These are phyloP conservation scores for Agonopterix heracliana DNA, from an alignment of 2,888 invertebrate genomes.

Conservation along the genomic window DNA sequence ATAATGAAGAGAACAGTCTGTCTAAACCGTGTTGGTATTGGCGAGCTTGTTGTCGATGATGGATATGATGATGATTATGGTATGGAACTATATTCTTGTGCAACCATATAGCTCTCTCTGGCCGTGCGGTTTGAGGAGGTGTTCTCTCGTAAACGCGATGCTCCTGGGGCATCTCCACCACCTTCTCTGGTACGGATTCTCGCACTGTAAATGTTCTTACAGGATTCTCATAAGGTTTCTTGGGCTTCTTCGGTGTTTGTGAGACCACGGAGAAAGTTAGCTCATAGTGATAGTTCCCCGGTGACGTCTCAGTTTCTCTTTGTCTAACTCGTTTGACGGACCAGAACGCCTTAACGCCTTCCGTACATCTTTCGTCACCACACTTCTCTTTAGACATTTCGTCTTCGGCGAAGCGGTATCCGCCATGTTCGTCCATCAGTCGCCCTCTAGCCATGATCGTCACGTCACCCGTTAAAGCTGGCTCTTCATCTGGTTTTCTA, in stretches of 20 bases:
- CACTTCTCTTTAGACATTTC: constrained; percentile 47
- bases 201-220: constrained; percentile 80
- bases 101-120: constrained; percentile 55
- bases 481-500: constrained; percentile 48
- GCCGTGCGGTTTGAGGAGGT: constrained; percentile 21
- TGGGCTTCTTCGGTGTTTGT: constrained; percentile 65
- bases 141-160: constrained; percentile 20
- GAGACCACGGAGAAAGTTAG: constrained; percentile 79
- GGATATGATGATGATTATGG: constrained; percentile 10
- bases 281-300: constrained; percentile 76
- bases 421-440: constrained; percentile 68
- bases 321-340: constrained; percentile 82
- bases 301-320: constrained; percentile 64
- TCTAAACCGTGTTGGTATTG: constrained; percentile 40
- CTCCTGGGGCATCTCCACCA: constrained; percentile 27
- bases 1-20: constrained; percentile 58
- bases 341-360: constrained; percentile 79
- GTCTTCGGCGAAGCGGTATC: constrained; percentile 76
- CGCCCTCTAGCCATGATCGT: constrained; percentile 80
- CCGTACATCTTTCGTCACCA: constrained; percentile 61
- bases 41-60: constrained; percentile 21
- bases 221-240: constrained; percentile 68
- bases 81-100: constrained; percentile 54
- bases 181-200: constrained; percentile 57
- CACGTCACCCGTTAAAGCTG: constrained; percentile 78